phyloP scores from a whole-genome alignment of 2,797 vertebrate genomes.

The Phoebastria nigripes region DNA sequence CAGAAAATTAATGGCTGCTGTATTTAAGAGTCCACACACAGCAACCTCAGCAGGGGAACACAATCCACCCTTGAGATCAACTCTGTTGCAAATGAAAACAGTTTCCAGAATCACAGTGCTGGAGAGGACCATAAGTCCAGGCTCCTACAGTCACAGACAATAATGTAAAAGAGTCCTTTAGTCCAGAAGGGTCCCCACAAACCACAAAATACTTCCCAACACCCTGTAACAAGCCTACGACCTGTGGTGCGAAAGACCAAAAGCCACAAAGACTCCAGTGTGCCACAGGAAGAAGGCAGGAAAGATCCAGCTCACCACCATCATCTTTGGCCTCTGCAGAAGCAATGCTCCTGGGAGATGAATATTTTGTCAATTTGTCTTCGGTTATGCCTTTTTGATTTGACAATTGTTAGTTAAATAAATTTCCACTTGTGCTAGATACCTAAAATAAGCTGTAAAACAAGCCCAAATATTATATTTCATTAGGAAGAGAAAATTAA shows the following conservation, averaged over 20 bases:
- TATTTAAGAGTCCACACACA: background rate
- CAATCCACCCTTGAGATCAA: background rate
- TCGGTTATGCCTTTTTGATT: background rate
- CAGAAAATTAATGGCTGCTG: background rate
- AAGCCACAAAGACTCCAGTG: background rate
- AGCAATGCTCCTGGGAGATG: background rate
- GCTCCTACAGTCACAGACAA: background rate
- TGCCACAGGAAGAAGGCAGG: background rate
- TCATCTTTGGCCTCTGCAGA: background rate
- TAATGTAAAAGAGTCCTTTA: background rate
- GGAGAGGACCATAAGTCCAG: background rate
- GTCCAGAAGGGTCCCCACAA: background rate
- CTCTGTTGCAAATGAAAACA: background rate
- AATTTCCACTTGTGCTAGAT: background rate
- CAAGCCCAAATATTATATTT: background rate
- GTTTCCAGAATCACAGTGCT: background rate
- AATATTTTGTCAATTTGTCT: background rate
- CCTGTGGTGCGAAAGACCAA: background rate
- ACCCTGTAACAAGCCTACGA: background rate
- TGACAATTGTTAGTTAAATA: background rate
- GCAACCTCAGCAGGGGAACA: background rate
- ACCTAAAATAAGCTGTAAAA: background rate
- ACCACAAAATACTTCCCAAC: conserved; percentile 33
- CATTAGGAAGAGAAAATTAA: background rate
- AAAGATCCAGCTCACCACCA: background rate